Evolutionary conservation across 23 tunicate genomes (phyloP).

Genomic region (Phallusia fumigata): DNA sequence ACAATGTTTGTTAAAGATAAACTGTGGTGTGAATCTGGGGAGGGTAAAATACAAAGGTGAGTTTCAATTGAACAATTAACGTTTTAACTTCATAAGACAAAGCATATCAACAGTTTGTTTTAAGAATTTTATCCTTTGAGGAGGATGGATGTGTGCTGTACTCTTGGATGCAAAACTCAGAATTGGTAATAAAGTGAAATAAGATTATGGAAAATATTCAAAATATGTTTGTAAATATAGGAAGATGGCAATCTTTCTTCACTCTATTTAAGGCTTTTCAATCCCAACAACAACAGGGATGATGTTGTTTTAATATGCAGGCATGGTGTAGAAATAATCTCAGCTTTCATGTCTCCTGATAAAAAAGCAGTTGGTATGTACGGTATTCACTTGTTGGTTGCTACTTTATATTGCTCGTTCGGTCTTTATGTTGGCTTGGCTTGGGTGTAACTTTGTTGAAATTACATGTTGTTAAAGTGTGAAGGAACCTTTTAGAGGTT

Average conservation of each 20-base stretch:
- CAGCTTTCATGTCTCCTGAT: conserved; percentile 55
- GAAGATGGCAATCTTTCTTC: background rate
- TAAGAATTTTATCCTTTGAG: conserved; percentile 31
- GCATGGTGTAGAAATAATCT: conserved; percentile 31
- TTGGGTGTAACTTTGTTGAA: too few relatives aligned
- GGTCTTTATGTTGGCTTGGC: background rate
- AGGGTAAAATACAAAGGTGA: conserved; percentile 33
- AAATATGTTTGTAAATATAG: background rate
- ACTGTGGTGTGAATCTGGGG: conserved; percentile 22
- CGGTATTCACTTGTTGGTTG: background rate
- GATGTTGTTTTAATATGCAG: conserved; percentile 34
- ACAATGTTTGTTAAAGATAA: background rate
- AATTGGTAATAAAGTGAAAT: background rate
- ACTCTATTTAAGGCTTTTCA: conserved; percentile 29
- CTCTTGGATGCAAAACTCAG: conserved; percentile 27
- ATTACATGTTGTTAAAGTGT: too few relatives aligned
- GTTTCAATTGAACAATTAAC: background rate
- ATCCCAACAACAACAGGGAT: conserved; percentile 40
- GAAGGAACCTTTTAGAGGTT: too few relatives aligned
- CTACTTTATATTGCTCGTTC: background rate
- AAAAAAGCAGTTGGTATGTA: conserved; percentile 44
- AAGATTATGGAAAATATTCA: background rate
- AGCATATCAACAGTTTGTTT: conserved; percentile 12
- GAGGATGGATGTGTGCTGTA: conserved; percentile 30
- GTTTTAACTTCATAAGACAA: background rate